phyloP scores from a whole-genome alignment of 2,888 invertebrate genomes.

The Tetrapedia diversipes region DNA sequence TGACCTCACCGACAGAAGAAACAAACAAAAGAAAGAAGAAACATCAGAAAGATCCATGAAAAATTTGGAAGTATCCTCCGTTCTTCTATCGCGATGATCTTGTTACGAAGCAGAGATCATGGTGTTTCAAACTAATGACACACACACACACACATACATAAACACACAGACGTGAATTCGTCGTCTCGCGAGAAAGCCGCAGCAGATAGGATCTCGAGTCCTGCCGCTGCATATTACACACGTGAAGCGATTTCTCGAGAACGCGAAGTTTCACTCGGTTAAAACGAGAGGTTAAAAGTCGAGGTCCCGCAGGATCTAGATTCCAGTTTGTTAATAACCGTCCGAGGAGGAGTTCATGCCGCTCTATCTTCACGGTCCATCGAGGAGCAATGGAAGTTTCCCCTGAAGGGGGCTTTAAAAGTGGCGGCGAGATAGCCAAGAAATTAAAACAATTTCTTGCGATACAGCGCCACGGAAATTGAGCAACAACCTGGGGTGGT shows the following conservation, averaged over 20 bases:
- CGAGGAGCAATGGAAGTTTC: constrained; percentile 52
- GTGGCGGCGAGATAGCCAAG: constrained; percentile 17
- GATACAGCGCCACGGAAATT: constrained; percentile 19
- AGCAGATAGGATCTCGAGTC: constrained; percentile 37
- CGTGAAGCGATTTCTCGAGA: constrained; percentile 24
- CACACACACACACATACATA: no score
- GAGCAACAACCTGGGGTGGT: constrained; percentile 4
- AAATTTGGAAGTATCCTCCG: neutral
- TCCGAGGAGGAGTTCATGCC: constrained; percentile 23
- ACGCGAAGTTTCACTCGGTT: constrained; percentile 49
- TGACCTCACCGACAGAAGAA: no score
- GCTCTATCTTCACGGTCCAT: constrained; percentile 51
- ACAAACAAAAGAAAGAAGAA: no score
- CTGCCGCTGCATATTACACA: constrained; percentile 19
- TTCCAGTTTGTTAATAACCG: constrained; percentile 61
- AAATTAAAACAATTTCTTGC: constrained; percentile 20
- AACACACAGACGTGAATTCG: constrained; percentile 15
- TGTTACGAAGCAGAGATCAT: neutral
- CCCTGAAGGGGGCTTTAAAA: constrained; percentile 37
- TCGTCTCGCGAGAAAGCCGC: constrained; percentile 16
- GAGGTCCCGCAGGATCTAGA: constrained; percentile 48
- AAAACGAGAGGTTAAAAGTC: constrained; percentile 54
- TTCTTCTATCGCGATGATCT: neutral
- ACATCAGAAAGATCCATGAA: neutral
- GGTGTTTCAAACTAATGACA: neutral